Conservation (phyloP, 2,797 vertebrate species). For the Crotalus adamanteus region DNA sequence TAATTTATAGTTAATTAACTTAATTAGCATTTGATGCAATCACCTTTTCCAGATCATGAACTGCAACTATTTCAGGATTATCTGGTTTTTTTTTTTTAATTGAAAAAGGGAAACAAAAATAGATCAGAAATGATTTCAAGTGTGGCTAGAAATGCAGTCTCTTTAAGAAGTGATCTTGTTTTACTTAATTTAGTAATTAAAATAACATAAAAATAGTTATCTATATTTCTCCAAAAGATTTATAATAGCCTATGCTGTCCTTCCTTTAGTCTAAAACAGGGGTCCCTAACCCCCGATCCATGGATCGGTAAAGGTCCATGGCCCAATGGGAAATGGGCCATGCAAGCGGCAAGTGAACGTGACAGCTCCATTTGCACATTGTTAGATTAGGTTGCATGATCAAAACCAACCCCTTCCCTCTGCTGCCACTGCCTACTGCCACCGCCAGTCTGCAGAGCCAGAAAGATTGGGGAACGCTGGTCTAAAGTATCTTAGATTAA, state of each 20-base stretch:
- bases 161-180: background rate
- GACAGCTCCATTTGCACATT: background rate
- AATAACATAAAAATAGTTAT: background rate
- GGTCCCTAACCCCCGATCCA: background rate
- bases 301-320: background rate
- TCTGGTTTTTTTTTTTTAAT: background rate
- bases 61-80: slow-evolving; percentile 44
- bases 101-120: slow-evolving; percentile 37
- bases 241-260: background rate
- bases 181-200: background rate
- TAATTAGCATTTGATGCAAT: slow-evolving; percentile 64
- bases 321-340: background rate
- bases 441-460: background rate
- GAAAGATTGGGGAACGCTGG: background rate
- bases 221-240: background rate
- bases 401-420: background rate
- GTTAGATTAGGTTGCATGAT: background rate
- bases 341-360: background rate
- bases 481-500: background rate
- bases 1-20: slow-evolving; percentile 65
- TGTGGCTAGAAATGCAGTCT: background rate
- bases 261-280: background rate
- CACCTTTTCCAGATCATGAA: slow-evolving; percentile 53
- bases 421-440: background rate
- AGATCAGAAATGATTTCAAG: slow-evolving; percentile 40